phyloP scores from a whole-genome alignment of 92 coral and sea anemone species.

The Porites evermanni region DNA sequence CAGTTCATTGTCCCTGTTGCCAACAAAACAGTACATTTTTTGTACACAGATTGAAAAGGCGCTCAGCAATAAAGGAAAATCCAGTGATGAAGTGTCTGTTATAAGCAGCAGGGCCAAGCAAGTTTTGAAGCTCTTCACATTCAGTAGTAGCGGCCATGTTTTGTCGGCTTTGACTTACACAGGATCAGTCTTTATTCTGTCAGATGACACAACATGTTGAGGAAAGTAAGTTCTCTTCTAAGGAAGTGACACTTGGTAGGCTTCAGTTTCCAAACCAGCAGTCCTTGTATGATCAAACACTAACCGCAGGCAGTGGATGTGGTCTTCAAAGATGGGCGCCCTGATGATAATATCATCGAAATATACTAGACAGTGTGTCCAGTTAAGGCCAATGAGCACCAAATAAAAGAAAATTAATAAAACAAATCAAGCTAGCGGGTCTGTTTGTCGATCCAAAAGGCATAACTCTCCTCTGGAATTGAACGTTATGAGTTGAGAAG shows the following conservation, averaged over 20 bases:
- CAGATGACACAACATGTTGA: background rate
- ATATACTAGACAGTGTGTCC: too few relatives aligned
- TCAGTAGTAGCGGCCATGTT: conserved; percentile 6
- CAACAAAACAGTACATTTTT: conserved; percentile 45
- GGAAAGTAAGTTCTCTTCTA: conserved; percentile 23
- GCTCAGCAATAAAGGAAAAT: background rate
- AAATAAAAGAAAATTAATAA: conserved; percentile 21
- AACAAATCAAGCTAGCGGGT: background rate
- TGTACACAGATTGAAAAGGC: background rate
- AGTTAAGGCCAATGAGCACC: conserved; percentile 25
- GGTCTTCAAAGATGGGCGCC: too few relatives aligned
- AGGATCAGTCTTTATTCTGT: conserved; percentile 38
- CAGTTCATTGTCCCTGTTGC: conserved; percentile 37
- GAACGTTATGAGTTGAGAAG: conserved; percentile 56
- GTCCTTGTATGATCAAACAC: background rate
- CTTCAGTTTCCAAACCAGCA: too few relatives aligned
- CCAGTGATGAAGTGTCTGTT: background rate
- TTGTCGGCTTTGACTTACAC: background rate
- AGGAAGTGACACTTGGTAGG: conserved; percentile 33
- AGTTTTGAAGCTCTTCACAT: too few relatives aligned
- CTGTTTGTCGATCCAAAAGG: too few relatives aligned
- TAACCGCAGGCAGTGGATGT: too few relatives aligned
- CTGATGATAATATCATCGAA: too few relatives aligned
- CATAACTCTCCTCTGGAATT: background rate
- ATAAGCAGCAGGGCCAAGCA: background rate